phyloP scores from a whole-genome alignment of 30 jellyfish, hydroid and myxozoan species.

The Sanderia malayensis region DNA sequence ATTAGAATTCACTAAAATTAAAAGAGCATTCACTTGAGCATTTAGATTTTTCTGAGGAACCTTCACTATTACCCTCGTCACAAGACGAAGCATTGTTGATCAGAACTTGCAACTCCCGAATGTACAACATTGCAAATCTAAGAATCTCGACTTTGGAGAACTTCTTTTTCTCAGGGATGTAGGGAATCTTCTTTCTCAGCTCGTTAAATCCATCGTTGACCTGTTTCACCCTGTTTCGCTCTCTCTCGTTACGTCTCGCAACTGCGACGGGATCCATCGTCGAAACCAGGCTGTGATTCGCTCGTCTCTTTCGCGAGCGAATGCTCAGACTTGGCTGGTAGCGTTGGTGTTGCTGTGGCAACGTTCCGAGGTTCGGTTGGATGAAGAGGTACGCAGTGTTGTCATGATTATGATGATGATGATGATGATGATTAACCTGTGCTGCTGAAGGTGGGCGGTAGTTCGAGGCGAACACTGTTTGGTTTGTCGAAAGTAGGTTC shows the following conservation, averaged over 20 bases:
- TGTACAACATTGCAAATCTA: constrained; percentile 85
- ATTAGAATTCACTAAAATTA: too few relatives aligned
- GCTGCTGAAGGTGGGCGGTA: constrained; percentile 5
- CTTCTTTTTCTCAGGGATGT: constrained; percentile 84
- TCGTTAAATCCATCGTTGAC: constrained; percentile 93
- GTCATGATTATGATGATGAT: too few relatives aligned
- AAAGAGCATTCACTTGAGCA: background rate
- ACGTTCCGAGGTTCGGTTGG: constrained; percentile 31
- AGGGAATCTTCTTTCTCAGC: constrained; percentile 78
- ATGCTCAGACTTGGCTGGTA: constrained; percentile 16
- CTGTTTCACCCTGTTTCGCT: constrained; percentile 91
- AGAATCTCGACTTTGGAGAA: constrained; percentile 90
- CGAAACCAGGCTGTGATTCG: constrained; percentile 85
- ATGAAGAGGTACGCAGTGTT: constrained; percentile 14
- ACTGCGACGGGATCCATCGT: constrained; percentile 98
- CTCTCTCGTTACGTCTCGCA: constrained; percentile 93
- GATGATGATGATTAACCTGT: constrained; percentile 7
- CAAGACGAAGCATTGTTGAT: constrained; percentile 61
- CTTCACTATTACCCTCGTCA: constrained; percentile 45
- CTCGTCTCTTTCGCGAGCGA: constrained; percentile 67
- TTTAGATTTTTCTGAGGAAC: background rate
- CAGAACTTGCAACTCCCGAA: constrained; percentile 69
- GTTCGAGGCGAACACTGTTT: constrained; percentile 2
- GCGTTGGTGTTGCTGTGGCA: constrained; percentile 31
- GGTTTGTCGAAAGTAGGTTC: background rate